Evolutionary conservation across 2,797 vertebrate genomes (phyloP), one percentile per base, ranked within the genome.

Genomic region (Parotocinclus haroldoi): DNA sequence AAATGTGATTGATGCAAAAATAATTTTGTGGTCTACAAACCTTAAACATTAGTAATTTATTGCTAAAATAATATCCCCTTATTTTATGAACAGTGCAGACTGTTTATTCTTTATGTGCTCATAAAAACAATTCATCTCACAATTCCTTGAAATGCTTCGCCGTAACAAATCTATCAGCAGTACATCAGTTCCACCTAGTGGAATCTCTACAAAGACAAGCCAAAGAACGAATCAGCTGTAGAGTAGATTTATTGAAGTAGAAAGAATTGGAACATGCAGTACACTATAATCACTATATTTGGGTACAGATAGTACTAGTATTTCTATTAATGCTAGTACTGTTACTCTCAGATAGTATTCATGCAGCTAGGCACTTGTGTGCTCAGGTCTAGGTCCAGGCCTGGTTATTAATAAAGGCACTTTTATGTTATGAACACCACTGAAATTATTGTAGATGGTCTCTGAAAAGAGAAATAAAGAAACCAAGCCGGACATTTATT

Each of bases 331-430:
- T 51, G 37, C 6, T 37, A 65, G 9, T 57, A 66, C 16, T 50
- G 17, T 58, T 36, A 58, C 37, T 60, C 38, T 45, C 54, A 48
- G 7, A 68, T 55, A 58, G 12, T 66, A 48, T 63, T 68, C 57
- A 77, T 70, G 38, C 19, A 80, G 76, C 75, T 78, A 86, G 75
- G 73, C 66, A 77, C 76, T 72, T 72, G 5, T 78, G 40, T 59
- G 49, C 68, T 81, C 55, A 78, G 44, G 54, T 76, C 74, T 69
- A 59, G 42, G 76, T 74, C 46, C 67, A 66, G 79, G 74, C 72
- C 69, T 58, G 62, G 79, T 71, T 71, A 82, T 72, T 57, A 27
- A 74, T 79, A 81, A 87, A 90, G 89, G 88, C 89, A 90, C 88
- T 86, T n/a, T n/a, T 69, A 76, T 66, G 54, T 55, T 63, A 40